phyloP scores from a whole-genome alignment of 2,888 invertebrate genomes.

The Ganaspis brasiliensis region DNA sequence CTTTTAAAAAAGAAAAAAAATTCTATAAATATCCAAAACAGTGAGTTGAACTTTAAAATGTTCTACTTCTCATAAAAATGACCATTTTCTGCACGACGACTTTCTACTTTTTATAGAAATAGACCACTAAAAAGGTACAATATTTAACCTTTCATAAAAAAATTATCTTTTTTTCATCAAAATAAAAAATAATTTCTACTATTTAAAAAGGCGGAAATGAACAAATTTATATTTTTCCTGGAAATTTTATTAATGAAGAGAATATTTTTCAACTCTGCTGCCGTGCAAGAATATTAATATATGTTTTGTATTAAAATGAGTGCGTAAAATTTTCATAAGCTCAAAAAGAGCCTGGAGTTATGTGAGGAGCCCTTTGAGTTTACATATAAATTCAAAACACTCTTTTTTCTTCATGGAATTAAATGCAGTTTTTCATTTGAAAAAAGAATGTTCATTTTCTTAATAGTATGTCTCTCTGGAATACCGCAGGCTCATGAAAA shows the following conservation, averaged over 20 bases:
- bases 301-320: conserved; percentile 18
- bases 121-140: too few relatives aligned
- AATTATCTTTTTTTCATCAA: too few relatives aligned
- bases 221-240: not conserved
- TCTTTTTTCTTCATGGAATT: not conserved
- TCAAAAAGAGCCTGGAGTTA: conserved; percentile 2
- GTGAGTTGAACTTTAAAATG: too few relatives aligned
- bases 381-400: conserved; percentile 10
- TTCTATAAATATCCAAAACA: too few relatives aligned
- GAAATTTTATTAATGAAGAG: conserved; percentile 3
- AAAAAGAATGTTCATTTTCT: conserved; percentile 12
- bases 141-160: too few relatives aligned
- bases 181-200: too few relatives aligned
- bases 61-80: too few relatives aligned
- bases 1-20: too few relatives aligned
- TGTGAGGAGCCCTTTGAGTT: not conserved
- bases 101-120: too few relatives aligned
- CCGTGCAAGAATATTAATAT: not conserved
- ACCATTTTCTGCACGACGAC: too few relatives aligned
- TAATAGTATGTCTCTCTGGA: conserved; percentile 29
- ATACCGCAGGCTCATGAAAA: conserved; percentile 26
- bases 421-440: conserved; percentile 12
- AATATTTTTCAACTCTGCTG: not conserved
- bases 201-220: not conserved
- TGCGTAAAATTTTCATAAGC: conserved; percentile 1